These are phyloP conservation scores for Saccopteryx bilineata DNA, from an alignment of 2,113 vertebrate genomes.

Conservation along the genomic window DNA sequence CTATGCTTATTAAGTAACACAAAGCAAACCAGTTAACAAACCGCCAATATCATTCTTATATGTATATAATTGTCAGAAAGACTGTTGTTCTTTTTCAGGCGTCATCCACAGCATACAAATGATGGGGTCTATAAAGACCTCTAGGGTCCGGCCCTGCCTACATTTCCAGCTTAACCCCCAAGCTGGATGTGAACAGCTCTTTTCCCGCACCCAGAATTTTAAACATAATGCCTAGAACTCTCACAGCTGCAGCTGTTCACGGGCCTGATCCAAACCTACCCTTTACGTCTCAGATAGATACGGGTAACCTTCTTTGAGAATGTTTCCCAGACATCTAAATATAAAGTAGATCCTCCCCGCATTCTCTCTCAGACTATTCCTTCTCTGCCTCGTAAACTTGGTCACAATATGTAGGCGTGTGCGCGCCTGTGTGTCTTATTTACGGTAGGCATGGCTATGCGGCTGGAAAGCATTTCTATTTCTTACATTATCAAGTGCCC, in stretches of 20 bases:
- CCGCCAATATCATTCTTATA: not conserved
- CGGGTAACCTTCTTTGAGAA: not conserved
- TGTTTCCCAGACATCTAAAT: not conserved
- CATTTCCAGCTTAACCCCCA: not conserved
- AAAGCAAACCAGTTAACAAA: not conserved
- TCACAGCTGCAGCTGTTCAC: not conserved
- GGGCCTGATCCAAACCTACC: too few relatives aligned
- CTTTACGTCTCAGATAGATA: not conserved
- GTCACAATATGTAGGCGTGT: fast-evolving
- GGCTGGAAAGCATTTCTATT: not conserved
- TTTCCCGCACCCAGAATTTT: not conserved
- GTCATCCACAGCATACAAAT: not conserved
- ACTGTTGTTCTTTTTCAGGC: not conserved
- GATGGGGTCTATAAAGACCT: fast-evolving
- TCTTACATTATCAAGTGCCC: not conserved
- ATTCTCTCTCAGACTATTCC: not conserved
- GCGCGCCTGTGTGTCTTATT: not conserved
- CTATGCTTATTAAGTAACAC: not conserved
- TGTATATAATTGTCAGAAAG: not conserved
- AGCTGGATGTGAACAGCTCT: not conserved
- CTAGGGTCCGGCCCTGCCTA: not conserved
- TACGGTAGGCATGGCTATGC: not conserved
- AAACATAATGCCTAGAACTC: not conserved
- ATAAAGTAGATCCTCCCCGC: not conserved
- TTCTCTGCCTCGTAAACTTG: not conserved